Evolutionary conservation across 1,140 invertebrate genomes (phyloP).

Genomic region (honey bee (Apis mellifera)): Amel_HAv3.1 CM009935.2:9622001-9622500

Average conservation of each 20-base stretch:
- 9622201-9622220: no score
- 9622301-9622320: slow-evolving; percentile 54
- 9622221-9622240: background rate
- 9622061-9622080: slow-evolving; percentile 29
- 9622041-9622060: slow-evolving; percentile 39
- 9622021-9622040: background rate
- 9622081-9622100: background rate
- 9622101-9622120: background rate
- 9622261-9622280: slow-evolving; percentile 28
- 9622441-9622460: slow-evolving; percentile 21
- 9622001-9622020: background rate
- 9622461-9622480: slow-evolving; percentile 8
- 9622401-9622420: slow-evolving; percentile 70
- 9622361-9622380: slow-evolving; percentile 65
- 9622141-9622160: background rate
- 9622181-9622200: background rate
- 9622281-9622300: background rate
- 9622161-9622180: slow-evolving; percentile 11
- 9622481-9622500: slow-evolving; percentile 40
- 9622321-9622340: slow-evolving; percentile 79
- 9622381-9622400: slow-evolving; percentile 70
- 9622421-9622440: slow-evolving; percentile 42
- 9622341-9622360: slow-evolving; percentile 76
- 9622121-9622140: slow-evolving; percentile 31
- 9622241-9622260: background rate